A percentile compares a stretch with the other conserved stretches of the same genome.
Conservation (phyloP, 2,888 invertebrate genomes). For the Adineta ricciae region DNA sequence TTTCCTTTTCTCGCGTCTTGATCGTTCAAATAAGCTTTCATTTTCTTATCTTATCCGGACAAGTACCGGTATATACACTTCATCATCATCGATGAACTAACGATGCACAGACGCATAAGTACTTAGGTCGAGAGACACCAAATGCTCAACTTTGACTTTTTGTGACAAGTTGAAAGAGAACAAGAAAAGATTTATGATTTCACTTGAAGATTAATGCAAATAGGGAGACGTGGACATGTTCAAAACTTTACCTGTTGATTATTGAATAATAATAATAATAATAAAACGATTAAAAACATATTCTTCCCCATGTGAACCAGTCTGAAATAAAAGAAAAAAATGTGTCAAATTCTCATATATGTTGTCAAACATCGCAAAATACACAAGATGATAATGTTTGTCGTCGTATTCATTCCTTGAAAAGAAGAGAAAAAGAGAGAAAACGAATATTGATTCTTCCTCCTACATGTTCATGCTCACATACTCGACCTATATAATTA, state of each 20-base stretch:
- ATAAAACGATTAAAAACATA: neutral
- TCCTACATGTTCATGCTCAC: slow-evolving; percentile 2
- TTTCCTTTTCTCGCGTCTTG: neutral
- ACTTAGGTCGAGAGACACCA: neutral
- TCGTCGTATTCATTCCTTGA: neutral
- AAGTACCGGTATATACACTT: neutral
- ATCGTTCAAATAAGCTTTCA: neutral
- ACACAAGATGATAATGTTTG: neutral
- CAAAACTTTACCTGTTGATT: slow-evolving; percentile 1
- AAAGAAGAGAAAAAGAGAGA: neutral
- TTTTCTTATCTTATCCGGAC: neutral
- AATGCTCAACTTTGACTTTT: slow-evolving; percentile 4
- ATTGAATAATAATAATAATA: neutral
- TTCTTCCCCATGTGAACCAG: neutral
- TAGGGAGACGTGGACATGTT: neutral
- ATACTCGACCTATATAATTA: neutral
- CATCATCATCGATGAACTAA: neutral
- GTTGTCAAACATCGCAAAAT: neutral
- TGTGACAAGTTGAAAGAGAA: neutral
- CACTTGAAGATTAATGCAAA: neutral
- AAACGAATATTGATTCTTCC: slow-evolving; percentile 5
- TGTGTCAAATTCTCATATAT: neutral
- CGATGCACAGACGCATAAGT: neutral
- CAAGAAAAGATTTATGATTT: neutral
- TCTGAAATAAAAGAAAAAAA: neutral